Conservation (phyloP, 2,113 vertebrate genomes). For the Toxotes jaculatrix region DNA sequence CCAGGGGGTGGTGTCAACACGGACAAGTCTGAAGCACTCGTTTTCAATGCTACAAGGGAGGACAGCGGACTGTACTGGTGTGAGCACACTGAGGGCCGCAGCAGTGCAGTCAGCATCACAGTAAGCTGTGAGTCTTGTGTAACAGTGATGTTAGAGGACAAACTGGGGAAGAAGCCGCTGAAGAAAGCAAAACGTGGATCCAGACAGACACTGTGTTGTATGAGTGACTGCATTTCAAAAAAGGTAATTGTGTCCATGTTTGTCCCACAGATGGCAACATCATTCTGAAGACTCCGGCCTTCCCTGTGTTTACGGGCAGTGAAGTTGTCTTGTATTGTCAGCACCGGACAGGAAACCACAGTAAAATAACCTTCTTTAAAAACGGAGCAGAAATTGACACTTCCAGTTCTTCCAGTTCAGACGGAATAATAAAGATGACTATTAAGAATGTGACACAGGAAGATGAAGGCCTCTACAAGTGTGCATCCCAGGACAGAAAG, state of each 20-base stretch:
- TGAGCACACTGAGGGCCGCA: slow-evolving; percentile 56
- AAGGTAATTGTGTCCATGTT: neutral
- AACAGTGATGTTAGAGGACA: neutral
- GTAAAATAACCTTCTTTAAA: slow-evolving; percentile 66
- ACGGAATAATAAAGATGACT: slow-evolving; percentile 28
- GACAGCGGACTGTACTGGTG: slow-evolving; percentile 81
- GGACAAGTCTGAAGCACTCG: neutral
- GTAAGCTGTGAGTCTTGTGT: slow-evolving; percentile 76
- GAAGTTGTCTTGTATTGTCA: slow-evolving; percentile 63
- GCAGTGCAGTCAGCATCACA: slow-evolving; percentile 69
- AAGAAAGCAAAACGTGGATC: neutral
- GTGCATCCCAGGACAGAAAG: slow-evolving; percentile 44
- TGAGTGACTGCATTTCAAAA: neutral
- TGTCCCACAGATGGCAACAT: slow-evolving; percentile 64
- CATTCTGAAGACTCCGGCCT: slow-evolving; percentile 63
- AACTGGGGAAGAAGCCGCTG: neutral
- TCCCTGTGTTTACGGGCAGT: slow-evolving; percentile 60
- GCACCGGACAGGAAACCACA: slow-evolving; percentile 19
- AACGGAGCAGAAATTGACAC: slow-evolving; percentile 42
- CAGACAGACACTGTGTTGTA: neutral
- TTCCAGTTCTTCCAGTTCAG: neutral
- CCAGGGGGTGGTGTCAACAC: slow-evolving; percentile 35
- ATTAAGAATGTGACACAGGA: slow-evolving; percentile 64
- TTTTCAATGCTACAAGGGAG: slow-evolving; percentile 31
- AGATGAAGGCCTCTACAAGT: slow-evolving; percentile 77